Evolutionary conservation across 2,113 vertebrate species (phyloP).

Genomic region (Ondatra zibethicus): DNA sequence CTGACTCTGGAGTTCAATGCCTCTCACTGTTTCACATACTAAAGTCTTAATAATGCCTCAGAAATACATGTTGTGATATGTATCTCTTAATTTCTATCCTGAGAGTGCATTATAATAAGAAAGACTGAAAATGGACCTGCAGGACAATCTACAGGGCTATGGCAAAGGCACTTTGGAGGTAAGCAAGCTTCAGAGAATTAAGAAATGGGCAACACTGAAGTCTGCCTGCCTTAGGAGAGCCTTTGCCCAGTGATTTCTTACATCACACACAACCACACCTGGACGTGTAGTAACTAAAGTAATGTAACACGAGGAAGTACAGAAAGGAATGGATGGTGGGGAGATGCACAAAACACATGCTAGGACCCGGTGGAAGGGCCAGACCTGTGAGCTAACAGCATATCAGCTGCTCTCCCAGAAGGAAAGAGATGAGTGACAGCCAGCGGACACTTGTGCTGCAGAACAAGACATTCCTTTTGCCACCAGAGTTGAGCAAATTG

Average conservation of each 20-base stretch:
- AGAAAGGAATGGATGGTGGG: background rate
- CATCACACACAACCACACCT: background rate
- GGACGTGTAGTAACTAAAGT: background rate
- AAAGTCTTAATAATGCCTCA: background rate
- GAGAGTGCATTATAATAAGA: background rate
- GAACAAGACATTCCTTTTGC: slow-evolving; percentile 68
- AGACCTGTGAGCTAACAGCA: slow-evolving; percentile 30
- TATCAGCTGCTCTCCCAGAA: slow-evolving; percentile 80
- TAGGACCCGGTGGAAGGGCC: slow-evolving; percentile 24
- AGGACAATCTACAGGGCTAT: background rate
- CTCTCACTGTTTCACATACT: background rate
- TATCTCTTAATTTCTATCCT: background rate
- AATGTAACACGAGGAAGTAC: background rate
- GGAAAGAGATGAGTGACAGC: slow-evolving; percentile 65
- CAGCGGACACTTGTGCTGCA: slow-evolving; percentile 59
- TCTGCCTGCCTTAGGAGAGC: background rate
- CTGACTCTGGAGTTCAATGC: background rate
- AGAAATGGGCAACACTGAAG: background rate
- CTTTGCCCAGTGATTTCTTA: background rate
- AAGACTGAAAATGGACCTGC: background rate
- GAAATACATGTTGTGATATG: background rate
- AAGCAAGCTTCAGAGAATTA: slow-evolving; percentile 19
- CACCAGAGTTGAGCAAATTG: slow-evolving; percentile 79
- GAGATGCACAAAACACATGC: background rate
- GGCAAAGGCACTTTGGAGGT: background rate